Percentiles rank a stretch among this genome's conserved stretches.
These are phyloP conservation scores for Argyresthia goedartella DNA, from an alignment of 2,888 invertebrate species.

Conservation along the genomic window DNA sequence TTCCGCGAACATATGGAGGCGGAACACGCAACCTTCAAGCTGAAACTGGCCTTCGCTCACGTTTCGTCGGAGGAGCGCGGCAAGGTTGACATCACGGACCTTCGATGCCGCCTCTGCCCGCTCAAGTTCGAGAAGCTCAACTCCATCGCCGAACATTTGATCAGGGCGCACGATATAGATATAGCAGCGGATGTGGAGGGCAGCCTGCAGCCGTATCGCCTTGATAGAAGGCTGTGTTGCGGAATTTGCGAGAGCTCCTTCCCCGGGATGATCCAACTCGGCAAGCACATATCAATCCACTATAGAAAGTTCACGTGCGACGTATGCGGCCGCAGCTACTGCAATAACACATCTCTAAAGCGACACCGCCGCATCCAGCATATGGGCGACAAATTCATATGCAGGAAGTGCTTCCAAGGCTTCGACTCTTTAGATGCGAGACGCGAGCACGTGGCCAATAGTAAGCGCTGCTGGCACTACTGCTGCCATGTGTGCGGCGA, in stretches of 20 bases:
- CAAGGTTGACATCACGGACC: conserved; percentile 4
- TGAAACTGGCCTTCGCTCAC: conserved; percentile 14
- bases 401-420: conserved; percentile 27
- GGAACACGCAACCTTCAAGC: conserved; percentile 22
- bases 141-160: conserved; percentile 12
- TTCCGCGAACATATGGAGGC: conserved; percentile 41
- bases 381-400: conserved; percentile 19
- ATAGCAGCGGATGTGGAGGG: conserved; percentile 10
- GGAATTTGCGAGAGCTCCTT: conserved; percentile 35
- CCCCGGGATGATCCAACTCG: conserved; percentile 38
- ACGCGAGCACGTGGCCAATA: conserved; percentile 25
- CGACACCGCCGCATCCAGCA: conserved; percentile 38
- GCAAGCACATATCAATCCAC: conserved; percentile 49
- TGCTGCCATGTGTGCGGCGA: conserved; percentile 34
- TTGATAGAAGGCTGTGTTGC: conserved; percentile 32
- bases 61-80: background rate
- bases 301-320: conserved; percentile 52
- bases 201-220: conserved; percentile 17
- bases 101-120: conserved; percentile 7
- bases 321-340: conserved; percentile 50
- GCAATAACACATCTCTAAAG: conserved; percentile 38
- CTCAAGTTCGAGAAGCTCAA: conserved; percentile 5
- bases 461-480: conserved; percentile 32
- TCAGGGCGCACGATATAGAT: conserved; percentile 7
- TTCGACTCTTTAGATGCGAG: conserved; percentile 30